A percentile compares a stretch with the other conserved stretches of the same genome.
Conservation (phyloP, 2,888 invertebrate genomes). For the Agrilus mali region DNA sequence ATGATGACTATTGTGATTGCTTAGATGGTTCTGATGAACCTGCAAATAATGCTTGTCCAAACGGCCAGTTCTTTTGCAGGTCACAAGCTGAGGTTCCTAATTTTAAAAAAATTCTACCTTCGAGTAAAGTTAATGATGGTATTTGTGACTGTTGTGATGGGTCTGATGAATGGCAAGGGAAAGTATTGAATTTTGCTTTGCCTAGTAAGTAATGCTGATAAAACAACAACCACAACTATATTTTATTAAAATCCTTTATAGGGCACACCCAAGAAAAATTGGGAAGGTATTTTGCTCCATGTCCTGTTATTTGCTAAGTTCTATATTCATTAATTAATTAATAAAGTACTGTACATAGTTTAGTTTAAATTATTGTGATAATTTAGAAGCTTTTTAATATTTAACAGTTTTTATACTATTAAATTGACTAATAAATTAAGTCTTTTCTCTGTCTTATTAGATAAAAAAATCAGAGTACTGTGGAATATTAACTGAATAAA, state of each 20-base stretch:
- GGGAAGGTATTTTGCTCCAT: slow-evolving; percentile 1
- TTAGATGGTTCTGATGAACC: slow-evolving; percentile 63
- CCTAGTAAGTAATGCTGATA: slow-evolving; percentile 5
- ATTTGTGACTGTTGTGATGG: slow-evolving; percentile 92
- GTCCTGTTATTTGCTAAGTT: not conserved
- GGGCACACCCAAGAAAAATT: slow-evolving; percentile 3
- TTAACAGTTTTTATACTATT: too few relatives aligned
- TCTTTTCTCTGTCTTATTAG: too few relatives aligned
- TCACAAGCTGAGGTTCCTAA: slow-evolving; percentile 38
- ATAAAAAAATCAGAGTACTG: too few relatives aligned
- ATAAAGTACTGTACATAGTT: too few relatives aligned
- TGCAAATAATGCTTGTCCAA: slow-evolving; percentile 80
- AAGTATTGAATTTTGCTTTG: slow-evolving; percentile 9
- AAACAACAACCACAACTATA: not conserved
- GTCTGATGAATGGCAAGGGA: slow-evolving; percentile 63
- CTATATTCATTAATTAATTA: too few relatives aligned
- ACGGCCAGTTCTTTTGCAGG: slow-evolving; percentile 73
- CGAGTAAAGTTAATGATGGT: slow-evolving; percentile 82
- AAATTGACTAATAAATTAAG: too few relatives aligned
- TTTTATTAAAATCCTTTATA: not conserved
- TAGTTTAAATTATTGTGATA: too few relatives aligned
- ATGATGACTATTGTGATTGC: slow-evolving; percentile 84
- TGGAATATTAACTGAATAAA: too few relatives aligned
- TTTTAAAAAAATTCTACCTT: slow-evolving; percentile 43
- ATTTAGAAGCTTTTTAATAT: too few relatives aligned